These are phyloP conservation scores for Limenitis arthemis DNA, from an alignment of 2,888 invertebrate genomes.

Conservation along the genomic window DNA sequence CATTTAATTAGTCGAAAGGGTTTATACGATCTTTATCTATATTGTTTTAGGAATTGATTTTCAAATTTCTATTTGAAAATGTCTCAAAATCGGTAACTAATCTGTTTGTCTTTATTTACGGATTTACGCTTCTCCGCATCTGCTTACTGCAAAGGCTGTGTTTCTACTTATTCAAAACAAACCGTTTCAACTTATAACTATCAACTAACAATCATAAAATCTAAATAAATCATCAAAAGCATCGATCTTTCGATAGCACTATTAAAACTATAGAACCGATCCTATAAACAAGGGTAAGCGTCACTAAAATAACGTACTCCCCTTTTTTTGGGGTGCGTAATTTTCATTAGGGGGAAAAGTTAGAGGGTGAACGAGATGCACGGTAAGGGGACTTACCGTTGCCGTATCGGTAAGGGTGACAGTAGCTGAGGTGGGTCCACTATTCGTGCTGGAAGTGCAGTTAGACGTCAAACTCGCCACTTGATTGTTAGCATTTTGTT, in stretches of 20 bases:
- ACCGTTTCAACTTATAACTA: no score
- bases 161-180: no score
- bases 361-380: constrained; percentile 60
- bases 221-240: background rate
- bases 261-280: constrained; percentile 11
- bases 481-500: constrained; percentile 73
- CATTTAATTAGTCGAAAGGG: no score
- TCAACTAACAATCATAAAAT: no score
- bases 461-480: constrained; percentile 41
- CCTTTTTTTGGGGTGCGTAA: constrained; percentile 56
- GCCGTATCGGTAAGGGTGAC: constrained; percentile 68
- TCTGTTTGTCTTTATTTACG: no score
- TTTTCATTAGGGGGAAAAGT: constrained; percentile 58
- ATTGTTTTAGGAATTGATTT: no score
- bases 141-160: no score
- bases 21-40: no score
- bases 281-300: constrained; percentile 16
- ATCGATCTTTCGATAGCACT: constrained; percentile 7
- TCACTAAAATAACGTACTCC: constrained; percentile 51
- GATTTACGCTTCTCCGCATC: no score
- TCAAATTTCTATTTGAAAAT: no score
- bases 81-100: no score
- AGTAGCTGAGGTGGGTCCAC: constrained; percentile 60
- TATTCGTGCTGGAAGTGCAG: constrained; percentile 44
- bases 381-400: constrained; percentile 69